Evolutionary conservation across 2,797 vertebrate species (phyloP), one percentile per base, ranked within the genome.

Genomic region (Cirrhinus mrigala): DNA sequence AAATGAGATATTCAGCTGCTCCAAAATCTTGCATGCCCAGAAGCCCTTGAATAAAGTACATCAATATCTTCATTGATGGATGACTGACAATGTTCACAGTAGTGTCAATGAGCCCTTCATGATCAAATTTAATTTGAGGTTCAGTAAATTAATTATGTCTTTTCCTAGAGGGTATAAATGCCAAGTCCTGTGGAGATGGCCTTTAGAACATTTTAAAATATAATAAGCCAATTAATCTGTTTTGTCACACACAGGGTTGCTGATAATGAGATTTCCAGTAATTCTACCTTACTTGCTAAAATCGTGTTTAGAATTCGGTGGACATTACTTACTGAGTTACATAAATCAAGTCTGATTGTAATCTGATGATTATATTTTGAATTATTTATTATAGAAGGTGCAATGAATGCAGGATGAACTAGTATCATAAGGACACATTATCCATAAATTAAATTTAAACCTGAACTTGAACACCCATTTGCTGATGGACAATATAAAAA

Each of bases 121-220:
- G n/a, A 79, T 74, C 18, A 70, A 40, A 79, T 68, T 81, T 73
- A 1, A 74, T 79, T 84, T 56, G 20, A 60, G 20, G 50, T 82
- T 56, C 79, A 60, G 15, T 68, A 52, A 33, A 80, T 84, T 84
- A 78, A 78, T 87, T 70, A 82, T 75, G 68, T 4, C 48, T 22
- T 84, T 64, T 81, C 33, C 60, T 62, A 73, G n/a, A 83, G 27
- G 33, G 68, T 54, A 85, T 83, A 81, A 68, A 77, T 79, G 68
- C 50, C 50, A 81, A 76, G 46, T 83, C 75, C 15, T 77, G 77
- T 70, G 18, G 54, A n/a, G 24, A 68, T 83, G 62, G 10, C 16
- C 62, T 70, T 84, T 74, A 46, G 18, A 75, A 79, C 68, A n/a
- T 62, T 80, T 82, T 71, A 33, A 87, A 66, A 69, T 79, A 37